Conservation (phyloP, 1,140 invertebrate species). For the Propsilocerus akamusi region DNA sequence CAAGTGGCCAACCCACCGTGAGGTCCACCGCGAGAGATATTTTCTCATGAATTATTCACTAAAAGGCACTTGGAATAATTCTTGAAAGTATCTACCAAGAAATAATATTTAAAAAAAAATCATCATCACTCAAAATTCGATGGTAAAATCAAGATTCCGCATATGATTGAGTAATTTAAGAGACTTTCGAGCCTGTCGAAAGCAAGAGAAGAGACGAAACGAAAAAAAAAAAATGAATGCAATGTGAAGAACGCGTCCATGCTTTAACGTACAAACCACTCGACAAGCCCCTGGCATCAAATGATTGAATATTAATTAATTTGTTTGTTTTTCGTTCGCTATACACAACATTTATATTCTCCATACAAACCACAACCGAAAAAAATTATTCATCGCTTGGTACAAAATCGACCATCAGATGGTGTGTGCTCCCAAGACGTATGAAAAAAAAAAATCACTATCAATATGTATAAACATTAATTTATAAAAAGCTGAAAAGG, state of each 20-base stretch:
- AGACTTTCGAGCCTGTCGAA: background rate
- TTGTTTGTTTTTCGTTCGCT: constrained; percentile 1
- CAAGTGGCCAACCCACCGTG: background rate
- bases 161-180: constrained; percentile 3
- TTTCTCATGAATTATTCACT: background rate
- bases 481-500: background rate
- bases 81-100: background rate
- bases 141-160: background rate
- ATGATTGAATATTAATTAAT: constrained; percentile 4
- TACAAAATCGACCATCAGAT: background rate
- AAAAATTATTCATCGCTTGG: background rate
- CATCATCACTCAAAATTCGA: background rate
- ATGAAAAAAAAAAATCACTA: background rate
- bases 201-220: background rate
- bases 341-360: background rate
- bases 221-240: background rate
- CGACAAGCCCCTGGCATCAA: background rate
- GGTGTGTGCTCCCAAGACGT: background rate
- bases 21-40: background rate
- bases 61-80: too few relatives aligned
- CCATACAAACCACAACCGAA: background rate
- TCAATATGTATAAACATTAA: constrained; percentile 2
- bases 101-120: background rate
- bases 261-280: too few relatives aligned
- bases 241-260: too few relatives aligned